Evolutionary conservation across 2,888 invertebrate species (phyloP), one percentile per base, ranked within the genome.

Genomic region (Drosophila suboccidentalis): DNA sequence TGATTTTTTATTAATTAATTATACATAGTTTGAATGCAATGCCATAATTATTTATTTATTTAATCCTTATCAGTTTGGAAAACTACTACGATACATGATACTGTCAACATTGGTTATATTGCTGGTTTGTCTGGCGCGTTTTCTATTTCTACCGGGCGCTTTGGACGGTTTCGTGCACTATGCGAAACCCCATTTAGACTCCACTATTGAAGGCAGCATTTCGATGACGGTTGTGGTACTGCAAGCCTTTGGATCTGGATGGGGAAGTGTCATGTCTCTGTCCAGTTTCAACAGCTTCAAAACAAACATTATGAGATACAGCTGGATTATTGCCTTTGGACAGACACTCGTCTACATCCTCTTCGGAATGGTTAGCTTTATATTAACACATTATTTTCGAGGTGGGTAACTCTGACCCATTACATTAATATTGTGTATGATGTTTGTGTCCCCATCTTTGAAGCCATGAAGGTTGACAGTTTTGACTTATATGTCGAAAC

Each of bases 231-330:
- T 90, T 0, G 60, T 84, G 55, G 80, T 85, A 0, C 57, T 97
- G 92, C 97, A 96, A 90, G 97, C 97, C 0, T 95, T 98, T 29
- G 98, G 98, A 0, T 95, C 96, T 0, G 97, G 97, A 0, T 97
- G 96, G 95, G 97, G 97, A 34, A 95, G 96, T 4, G 94, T 97
- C 43, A 94, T 97, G 63, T 95, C 96, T 80, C 95, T 97, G 94
- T 96, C 97, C 36, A 97, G 97, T 91, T 97, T 95, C 90, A 97
- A 97, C 90, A 94, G 94, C 71, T 96, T 96, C 88, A 94, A 95
- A 82, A 96, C 96, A 75, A 95, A 95, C 77, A 96, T 95, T 78
- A 94, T 95, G 92, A 73, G 57, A 13, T 87, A 86, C 19, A 90
- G 91, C 55, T 91, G 91, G 91, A 44, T 91, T 0, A 82, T 90